Percentiles rank a stretch among this genome's conserved stretches.
Conservation (phyloP, 1,140 invertebrate genomes). For the Caenorhabditis elegans region WBcel235 BX284606.5:5313001-5313500, state of each 20-base stretch:
- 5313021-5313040: conserved; percentile 9
- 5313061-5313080: not conserved
- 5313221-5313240: not conserved
- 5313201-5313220: not conserved
- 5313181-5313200: not conserved
- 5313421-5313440: too few species aligned
- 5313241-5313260: not conserved
- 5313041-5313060: not conserved
- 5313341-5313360: too few species aligned
- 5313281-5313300: too few species aligned
- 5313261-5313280: not conserved
- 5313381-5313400: too few species aligned
- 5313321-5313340: too few species aligned
- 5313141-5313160: not conserved
- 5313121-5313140: not conserved
- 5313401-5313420: too few species aligned
- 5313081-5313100: not conserved
- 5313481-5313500: too few species aligned
- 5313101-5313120: not conserved
- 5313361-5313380: too few species aligned
- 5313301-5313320: too few species aligned
- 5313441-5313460: too few species aligned
- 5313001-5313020: not conserved
- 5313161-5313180: not conserved
- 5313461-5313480: too few species aligned